Conservation (phyloP, 2,797 vertebrate species). For the Pyrocephalus nanus region DNA sequence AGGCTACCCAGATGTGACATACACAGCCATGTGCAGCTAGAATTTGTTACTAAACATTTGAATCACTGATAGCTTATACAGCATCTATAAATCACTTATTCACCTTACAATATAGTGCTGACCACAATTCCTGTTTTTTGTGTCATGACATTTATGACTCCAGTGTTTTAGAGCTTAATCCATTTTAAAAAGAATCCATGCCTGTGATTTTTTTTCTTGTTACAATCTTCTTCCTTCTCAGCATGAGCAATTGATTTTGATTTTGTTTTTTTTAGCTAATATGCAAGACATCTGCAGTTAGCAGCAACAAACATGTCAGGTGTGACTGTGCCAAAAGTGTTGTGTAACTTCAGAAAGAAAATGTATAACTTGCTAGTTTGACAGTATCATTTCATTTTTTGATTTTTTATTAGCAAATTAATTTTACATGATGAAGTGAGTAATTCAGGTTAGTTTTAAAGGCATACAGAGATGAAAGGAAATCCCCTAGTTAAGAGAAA, state of each 20-base stretch:
- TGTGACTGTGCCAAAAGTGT: neutral
- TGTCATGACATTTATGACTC: neutral
- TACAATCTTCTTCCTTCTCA: neutral
- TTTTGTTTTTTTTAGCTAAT: neutral
- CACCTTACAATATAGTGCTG: neutral
- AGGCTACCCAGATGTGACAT: neutral
- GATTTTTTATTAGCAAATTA: neutral
- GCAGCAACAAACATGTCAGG: neutral
- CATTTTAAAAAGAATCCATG: neutral
- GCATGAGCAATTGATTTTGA: neutral
- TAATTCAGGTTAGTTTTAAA: neutral
- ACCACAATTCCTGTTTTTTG: neutral
- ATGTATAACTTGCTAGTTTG: neutral
- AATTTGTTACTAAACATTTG: neutral
- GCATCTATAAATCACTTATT: neutral
- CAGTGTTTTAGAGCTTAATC: neutral
- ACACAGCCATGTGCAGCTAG: accelerated
- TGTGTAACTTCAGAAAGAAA: neutral
- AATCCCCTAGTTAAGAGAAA: neutral
- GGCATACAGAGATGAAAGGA: neutral
- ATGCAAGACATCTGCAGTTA: neutral
- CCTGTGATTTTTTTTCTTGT: neutral
- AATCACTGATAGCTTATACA: neutral
- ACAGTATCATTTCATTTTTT: neutral
- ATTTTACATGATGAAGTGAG: neutral